These are phyloP conservation scores for Diacarnus erythraeanus DNA, from an alignment of 37 sponge, comb jelly and placozoan species.

Conservation along the genomic window DNA sequence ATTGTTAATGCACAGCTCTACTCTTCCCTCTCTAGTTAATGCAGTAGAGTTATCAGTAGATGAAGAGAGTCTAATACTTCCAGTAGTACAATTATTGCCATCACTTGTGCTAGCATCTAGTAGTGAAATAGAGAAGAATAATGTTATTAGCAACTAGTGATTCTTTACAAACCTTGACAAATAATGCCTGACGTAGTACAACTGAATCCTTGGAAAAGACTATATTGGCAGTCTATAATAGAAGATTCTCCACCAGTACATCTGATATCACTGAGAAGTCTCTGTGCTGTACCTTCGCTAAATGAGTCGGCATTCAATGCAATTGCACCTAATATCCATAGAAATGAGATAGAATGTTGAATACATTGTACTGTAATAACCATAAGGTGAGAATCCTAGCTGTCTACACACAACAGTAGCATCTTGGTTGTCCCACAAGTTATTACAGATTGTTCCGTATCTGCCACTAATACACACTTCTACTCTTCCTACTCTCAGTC, in stretches of 20 bases:
- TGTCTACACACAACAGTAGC: conserved; percentile 45
- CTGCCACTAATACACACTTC: conserved; percentile 36
- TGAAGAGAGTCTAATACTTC: neutral
- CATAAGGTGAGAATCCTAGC: conserved; percentile 46
- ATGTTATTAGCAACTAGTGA: neutral
- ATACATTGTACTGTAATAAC: too few species aligned
- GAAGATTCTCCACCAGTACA: conserved; percentile 27
- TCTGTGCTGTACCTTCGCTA: conserved; percentile 15
- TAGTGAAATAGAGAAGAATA: neutral
- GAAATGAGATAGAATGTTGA: too few species aligned
- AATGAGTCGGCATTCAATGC: conserved; percentile 19
- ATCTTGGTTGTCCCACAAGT: conserved; percentile 39
- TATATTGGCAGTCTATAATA: conserved; percentile 12
- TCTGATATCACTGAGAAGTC: neutral
- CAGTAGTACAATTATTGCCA: neutral
- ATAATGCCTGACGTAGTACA: conserved; percentile 17
- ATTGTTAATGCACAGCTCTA: conserved; percentile 30
- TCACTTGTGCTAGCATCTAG: neutral
- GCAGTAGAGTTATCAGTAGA: neutral
- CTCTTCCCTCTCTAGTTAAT: conserved; percentile 1
- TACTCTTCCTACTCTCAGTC: conserved; percentile 34
- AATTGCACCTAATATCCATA: conserved; percentile 22
- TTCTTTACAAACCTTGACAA: conserved; percentile 17
- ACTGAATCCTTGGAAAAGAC: neutral
- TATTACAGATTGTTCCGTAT: conserved; percentile 40